A percentile compares a stretch with the other conserved stretches of the same genome.
Conservation (phyloP, 37 sponge, comb jelly and placozoan genomes). For the Geodia barretti region DNA sequence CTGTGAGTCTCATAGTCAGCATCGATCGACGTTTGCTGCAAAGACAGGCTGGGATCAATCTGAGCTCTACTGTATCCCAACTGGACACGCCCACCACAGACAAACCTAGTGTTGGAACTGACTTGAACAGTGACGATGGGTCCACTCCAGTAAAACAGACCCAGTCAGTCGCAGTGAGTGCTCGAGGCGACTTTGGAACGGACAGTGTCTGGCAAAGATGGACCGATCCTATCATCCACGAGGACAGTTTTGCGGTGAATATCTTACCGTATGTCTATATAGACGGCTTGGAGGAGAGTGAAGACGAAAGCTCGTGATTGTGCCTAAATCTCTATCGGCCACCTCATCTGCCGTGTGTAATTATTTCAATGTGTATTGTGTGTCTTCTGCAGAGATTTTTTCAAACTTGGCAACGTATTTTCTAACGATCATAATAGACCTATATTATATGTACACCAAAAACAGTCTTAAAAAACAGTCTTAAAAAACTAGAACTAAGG, state of each 20-base stretch:
- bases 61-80: neutral
- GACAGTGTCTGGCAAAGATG: conserved; percentile 71
- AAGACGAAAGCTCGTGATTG: too few species aligned
- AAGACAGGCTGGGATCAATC: neutral
- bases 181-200: conserved; percentile 39
- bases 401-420: too few species aligned
- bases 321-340: too few species aligned
- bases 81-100: neutral
- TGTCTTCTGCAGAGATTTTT: too few species aligned
- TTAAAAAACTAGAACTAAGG: too few species aligned
- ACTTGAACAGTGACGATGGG: neutral
- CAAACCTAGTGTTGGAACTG: neutral
- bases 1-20: conserved; percentile 16
- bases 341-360: too few species aligned
- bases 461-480: too few species aligned
- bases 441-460: too few species aligned
- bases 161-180: neutral
- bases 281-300: conserved; percentile 37
- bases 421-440: too few species aligned
- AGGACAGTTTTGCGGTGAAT: conserved; percentile 36
- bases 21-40: neutral
- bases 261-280: conserved; percentile 77
- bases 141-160: neutral
- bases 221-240: conserved; percentile 47
- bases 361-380: too few species aligned